Conservation (phyloP, 2,888 invertebrate species). For the Cryptus viduatorius region DNA sequence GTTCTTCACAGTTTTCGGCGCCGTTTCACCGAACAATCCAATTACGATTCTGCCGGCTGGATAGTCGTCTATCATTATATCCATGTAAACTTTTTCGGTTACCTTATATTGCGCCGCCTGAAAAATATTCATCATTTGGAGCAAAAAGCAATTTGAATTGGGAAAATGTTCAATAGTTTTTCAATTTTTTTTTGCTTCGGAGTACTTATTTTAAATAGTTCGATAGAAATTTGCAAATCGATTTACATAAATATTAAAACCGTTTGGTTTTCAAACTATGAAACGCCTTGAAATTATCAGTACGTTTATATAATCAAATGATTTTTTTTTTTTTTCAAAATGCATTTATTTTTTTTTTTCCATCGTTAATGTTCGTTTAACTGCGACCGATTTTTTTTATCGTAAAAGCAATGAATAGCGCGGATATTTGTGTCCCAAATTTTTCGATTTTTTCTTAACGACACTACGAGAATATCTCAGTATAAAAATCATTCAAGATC, state of each 20-base stretch:
- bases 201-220: not conserved
- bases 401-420: not conserved
- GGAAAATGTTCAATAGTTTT: not conserved
- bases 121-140: not conserved
- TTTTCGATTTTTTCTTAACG: not conserved
- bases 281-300: no score
- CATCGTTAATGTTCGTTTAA: not conserved
- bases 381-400: not conserved
- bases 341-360: no score
- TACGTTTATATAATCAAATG: no score
- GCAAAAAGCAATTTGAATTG: not conserved
- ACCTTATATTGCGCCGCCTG: constrained; percentile 89
- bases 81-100: constrained; percentile 93
- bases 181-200: not conserved
- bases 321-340: no score
- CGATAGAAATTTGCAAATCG: no score
- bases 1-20: constrained; percentile 94
- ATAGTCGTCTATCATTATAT: constrained; percentile 91
- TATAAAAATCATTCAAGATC: not conserved
- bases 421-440: not conserved
- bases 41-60: constrained; percentile 92
- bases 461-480: not conserved
- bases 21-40: constrained; percentile 95
- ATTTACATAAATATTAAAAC: no score
- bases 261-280: no score